These are phyloP conservation scores for Cotesia chilonis DNA, from an alignment of 1,140 invertebrate genomes.

Conservation along the genomic window DNA sequence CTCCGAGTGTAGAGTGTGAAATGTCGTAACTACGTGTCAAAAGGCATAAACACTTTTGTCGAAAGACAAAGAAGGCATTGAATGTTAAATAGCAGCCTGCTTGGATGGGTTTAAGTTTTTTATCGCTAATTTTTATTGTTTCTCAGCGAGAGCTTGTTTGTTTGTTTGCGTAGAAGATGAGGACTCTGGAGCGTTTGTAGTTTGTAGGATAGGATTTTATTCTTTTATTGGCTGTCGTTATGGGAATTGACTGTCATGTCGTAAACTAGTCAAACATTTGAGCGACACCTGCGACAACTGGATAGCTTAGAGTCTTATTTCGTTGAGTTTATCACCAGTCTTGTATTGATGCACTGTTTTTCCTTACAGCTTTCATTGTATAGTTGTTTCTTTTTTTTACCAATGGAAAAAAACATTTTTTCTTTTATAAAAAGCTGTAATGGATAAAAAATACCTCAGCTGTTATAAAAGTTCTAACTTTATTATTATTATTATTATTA, in stretches of 20 bases:
- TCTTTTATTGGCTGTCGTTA: neutral
- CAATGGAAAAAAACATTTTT: no score
- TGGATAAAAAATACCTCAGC: no score
- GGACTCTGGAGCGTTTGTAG: no score
- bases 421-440: no score
- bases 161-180: no score
- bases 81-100: no score
- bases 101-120: no score
- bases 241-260: conserved; percentile 18
- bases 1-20: conserved; percentile 45
- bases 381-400: no score
- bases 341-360: conserved; percentile 24
- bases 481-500: no score
- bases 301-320: conserved; percentile 32
- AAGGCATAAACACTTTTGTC: conserved; percentile 44
- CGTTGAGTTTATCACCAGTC: conserved; percentile 29
- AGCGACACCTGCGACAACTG: conserved; percentile 31
- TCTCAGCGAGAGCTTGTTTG: no score
- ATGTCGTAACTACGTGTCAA: conserved; percentile 57
- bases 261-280: conserved; percentile 34
- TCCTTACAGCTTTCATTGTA: neutral
- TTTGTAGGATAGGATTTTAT: neutral
- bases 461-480: no score
- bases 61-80: conserved; percentile 1
- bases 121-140: no score